Conservation (phyloP, 2,888 invertebrate species). For the Epirrhoe alternata region DNA sequence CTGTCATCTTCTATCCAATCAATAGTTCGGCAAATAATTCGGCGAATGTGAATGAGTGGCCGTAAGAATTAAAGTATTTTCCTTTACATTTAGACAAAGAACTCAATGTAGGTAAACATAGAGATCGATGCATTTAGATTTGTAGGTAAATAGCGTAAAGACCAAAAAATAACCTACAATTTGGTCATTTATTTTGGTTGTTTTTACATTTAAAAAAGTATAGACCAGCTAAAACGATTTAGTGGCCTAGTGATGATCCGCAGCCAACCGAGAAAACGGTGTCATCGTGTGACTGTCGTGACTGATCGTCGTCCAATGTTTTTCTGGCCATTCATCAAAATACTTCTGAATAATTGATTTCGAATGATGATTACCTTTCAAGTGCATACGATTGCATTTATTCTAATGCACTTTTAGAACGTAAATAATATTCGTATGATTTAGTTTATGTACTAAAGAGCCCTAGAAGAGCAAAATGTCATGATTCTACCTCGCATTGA, state of each 20-base stretch:
- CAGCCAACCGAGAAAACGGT: conserved; percentile 34
- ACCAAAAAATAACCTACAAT: too few species aligned
- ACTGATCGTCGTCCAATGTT: conserved; percentile 14
- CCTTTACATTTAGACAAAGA: too few species aligned
- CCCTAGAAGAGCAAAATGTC: too few species aligned
- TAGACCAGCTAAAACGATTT: neutral
- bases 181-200: neutral
- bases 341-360: neutral
- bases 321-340: conserved; percentile 19
- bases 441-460: too few species aligned
- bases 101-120: too few species aligned
- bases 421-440: neutral
- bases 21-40: too few species aligned
- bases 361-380: conserved; percentile 1
- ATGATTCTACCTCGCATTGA: too few species aligned
- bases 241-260: conserved; percentile 14
- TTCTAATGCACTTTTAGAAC: neutral
- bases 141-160: too few species aligned
- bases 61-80: too few species aligned
- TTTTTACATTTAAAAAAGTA: neutral
- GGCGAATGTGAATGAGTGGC: too few species aligned
- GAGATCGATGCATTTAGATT: too few species aligned
- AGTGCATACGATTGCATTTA: neutral
- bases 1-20: too few species aligned
- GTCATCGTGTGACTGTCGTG: conserved; percentile 14